Evolutionary conservation across 2,113 vertebrate genomes (phyloP), one percentile per base, ranked within the genome.

Genomic region (Phainopepla nitens): DNA sequence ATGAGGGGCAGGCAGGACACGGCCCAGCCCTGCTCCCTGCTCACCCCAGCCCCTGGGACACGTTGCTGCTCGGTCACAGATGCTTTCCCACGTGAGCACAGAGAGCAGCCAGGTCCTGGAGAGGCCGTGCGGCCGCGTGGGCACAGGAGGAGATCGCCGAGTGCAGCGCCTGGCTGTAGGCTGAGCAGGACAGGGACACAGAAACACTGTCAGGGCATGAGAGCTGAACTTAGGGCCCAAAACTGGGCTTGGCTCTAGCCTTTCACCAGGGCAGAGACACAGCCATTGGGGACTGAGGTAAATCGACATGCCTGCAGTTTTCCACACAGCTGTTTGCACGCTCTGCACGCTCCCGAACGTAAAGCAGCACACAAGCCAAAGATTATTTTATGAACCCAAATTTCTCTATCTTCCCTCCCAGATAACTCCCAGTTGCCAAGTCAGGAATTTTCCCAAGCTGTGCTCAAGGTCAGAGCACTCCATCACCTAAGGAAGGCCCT

Each of bases 141-240:
- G 98, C 96, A 60, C 98, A 97, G 96, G 98, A 99, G 8, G 90
- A 88, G 97, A 99, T n/a, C 17, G 98, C 84, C 2, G 99, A 99
- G 50, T 95, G 98, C 33, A 99, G 95, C 0, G 97, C 98, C 29
- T 96, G 98, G 77, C 96, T 96, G 84, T 99, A 99, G 1, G 97
- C 99, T 99, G 98, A 31, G 95, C 12, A 4, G 15, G 39, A 71
- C 8, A 16, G 45, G 45, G 80, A 78, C 65, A n/a, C 16, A 68
- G 22, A 13, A 64, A 45, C 15, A 3, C 13, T 0, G 2, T 82
- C 72, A 77, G 27, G 39, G 33, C 36, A 72, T 0, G 1, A 10
- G 19, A 25, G 14, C 7, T n/a, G 47, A 21, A 24, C 18, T n/a
- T 6, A 7, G 0, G 2, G 69, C 78, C 33, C 0, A 0, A 39